A percentile compares a stretch with the other conserved stretches of the same genome.
Evolutionary conservation across 2,113 vertebrate species (phyloP).

Genomic region (Nettapus auritus): DNA sequence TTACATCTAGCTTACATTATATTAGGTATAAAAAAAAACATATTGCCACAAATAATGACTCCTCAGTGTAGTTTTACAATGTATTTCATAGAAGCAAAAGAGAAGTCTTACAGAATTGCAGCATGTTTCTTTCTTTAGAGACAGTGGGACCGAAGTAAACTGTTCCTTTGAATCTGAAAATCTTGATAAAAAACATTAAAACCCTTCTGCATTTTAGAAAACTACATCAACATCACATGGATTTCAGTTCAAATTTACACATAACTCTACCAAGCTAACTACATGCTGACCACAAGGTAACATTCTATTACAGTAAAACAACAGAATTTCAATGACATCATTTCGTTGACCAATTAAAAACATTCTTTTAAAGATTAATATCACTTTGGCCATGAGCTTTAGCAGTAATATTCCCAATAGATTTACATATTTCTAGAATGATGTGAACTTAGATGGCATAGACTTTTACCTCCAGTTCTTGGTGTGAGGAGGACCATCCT

Average conservation of each 20-base stretch:
- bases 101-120: background rate
- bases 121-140: background rate
- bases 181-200: background rate
- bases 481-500: slow-evolving; percentile 92
- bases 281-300: background rate
- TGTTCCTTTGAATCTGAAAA: background rate
- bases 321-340: background rate
- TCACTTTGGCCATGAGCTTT: background rate
- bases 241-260: background rate
- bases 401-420: background rate
- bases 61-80: background rate
- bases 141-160: background rate
- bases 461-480: slow-evolving; percentile 96
- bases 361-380: background rate
- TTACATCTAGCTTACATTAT: background rate
- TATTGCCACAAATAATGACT: background rate
- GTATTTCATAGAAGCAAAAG: background rate
- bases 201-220: background rate
- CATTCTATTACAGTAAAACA: background rate
- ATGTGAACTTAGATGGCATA: accelerated
- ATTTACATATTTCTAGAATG: background rate
- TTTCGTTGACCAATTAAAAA: background rate
- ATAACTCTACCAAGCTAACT: background rate
- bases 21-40: background rate
- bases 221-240: background rate